Evolutionary conservation across 2,888 invertebrate species (phyloP).

Genomic region (Limnephilus rhombicus): DNA sequence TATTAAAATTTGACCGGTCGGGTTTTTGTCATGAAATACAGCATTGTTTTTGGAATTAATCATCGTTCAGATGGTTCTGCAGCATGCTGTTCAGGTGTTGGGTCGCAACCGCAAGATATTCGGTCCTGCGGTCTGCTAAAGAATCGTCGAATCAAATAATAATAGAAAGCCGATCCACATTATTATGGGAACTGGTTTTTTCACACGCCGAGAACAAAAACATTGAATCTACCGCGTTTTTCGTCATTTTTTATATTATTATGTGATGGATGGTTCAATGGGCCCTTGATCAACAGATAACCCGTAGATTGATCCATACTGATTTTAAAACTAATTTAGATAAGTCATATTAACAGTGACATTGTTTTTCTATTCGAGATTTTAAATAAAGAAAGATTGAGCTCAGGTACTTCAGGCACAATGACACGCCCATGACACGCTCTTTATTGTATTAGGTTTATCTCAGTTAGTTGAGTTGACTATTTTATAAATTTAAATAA

Average conservation of each 20-base stretch:
- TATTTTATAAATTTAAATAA: no score
- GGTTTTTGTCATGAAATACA: not conserved
- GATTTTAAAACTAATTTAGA: not conserved
- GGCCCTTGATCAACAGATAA: not conserved
- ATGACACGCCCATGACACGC: no score
- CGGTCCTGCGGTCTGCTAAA: constrained; percentile 26
- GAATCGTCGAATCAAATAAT: constrained; percentile 47
- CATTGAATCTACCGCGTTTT: not conserved
- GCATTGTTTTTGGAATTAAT: not conserved
- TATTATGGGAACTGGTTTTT: constrained; percentile 48
- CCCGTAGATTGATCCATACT: not conserved
- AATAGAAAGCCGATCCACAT: constrained; percentile 26
- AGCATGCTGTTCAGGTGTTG: not conserved
- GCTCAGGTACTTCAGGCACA: no score
- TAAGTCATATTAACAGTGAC: not conserved
- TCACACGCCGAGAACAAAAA: constrained; percentile 24
- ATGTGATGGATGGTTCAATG: not conserved
- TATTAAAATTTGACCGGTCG: no score
- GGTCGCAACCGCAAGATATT: constrained; percentile 30
- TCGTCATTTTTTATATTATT: not conserved
- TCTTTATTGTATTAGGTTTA: no score
- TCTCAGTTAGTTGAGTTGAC: no score
- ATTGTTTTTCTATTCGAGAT: not conserved
- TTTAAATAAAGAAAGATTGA: not conserved
- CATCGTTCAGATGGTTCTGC: not conserved